These are phyloP conservation scores for Phenganax marumi DNA, from an alignment of 92 coral and sea anemone species.

Conservation along the genomic window DNA sequence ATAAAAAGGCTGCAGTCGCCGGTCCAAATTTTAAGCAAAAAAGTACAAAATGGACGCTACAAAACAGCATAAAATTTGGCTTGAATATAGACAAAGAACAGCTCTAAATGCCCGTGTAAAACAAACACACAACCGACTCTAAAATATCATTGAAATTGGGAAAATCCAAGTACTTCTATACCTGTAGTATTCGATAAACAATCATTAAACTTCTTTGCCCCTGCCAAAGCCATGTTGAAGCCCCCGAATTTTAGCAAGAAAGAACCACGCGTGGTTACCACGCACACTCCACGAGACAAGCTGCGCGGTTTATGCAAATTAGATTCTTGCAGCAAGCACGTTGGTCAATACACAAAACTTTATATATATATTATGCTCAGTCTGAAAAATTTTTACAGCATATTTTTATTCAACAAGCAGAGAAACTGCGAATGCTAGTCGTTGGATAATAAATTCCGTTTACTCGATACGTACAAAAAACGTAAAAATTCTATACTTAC, in stretches of 20 bases:
- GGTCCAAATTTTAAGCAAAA: no score
- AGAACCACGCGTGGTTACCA: constrained; percentile 5
- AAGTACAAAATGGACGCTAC: no score
- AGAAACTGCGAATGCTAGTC: no score
- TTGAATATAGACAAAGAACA: no score
- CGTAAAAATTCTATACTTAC: not conserved
- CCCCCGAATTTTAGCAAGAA: constrained; percentile 58
- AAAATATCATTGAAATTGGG: no score
- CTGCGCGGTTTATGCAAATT: not conserved
- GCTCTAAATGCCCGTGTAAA: no score
- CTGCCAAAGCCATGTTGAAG: constrained; percentile 94
- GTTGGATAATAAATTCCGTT: no score
- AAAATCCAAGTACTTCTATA: not conserved
- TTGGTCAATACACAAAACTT: not conserved
- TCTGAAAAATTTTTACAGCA: no score
- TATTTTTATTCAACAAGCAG: no score
- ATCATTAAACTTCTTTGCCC: constrained; percentile 87
- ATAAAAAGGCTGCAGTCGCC: no score
- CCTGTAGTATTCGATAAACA: not conserved
- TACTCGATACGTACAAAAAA: not conserved
- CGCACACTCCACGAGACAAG: constrained; percentile 20
- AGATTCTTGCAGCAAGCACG: not conserved
- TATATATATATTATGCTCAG: not conserved
- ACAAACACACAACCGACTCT: no score
- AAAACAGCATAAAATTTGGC: no score